phyloP scores from a whole-genome alignment of 2,797 vertebrate species.

The Anableps anableps region DNA sequence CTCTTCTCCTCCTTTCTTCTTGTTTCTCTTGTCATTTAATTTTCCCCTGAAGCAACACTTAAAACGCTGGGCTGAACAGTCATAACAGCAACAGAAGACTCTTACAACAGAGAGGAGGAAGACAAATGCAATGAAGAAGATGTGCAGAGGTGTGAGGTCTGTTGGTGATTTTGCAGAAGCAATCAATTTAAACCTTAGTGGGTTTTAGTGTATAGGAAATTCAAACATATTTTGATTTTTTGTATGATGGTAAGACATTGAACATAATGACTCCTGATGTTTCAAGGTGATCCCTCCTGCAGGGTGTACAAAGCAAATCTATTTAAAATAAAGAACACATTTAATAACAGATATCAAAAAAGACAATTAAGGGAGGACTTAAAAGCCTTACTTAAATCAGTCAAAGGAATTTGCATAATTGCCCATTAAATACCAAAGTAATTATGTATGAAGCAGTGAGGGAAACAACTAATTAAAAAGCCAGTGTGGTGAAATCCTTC shows the following conservation, averaged over 20 bases:
- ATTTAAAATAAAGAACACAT: conserved; percentile 42
- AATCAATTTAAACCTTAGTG: conserved; percentile 23
- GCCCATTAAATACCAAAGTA: conserved; percentile 71
- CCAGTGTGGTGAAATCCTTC: conserved; percentile 55
- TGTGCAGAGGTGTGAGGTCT: conserved; percentile 47
- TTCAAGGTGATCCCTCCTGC: conserved; percentile 15
- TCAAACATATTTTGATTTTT: conserved; percentile 22
- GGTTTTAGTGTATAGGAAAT: conserved; percentile 9
- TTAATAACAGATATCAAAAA: conserved; percentile 66
- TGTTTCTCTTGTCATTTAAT: conserved; percentile 39
- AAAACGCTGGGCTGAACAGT: conserved; percentile 47
- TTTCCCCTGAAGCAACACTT: conserved; percentile 44
- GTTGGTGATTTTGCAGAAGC: conserved; percentile 40
- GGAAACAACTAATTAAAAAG: conserved; percentile 77
- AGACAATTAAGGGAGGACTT: conserved; percentile 69
- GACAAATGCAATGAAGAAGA: conserved; percentile 39
- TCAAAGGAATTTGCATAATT: conserved; percentile 75
- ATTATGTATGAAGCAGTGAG: conserved; percentile 69
- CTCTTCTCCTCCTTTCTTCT: conserved; percentile 25
- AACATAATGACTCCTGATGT: conserved; percentile 19
- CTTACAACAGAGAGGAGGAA: conserved; percentile 50
- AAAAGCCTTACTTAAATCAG: conserved; percentile 66
- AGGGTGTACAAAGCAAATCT: conserved; percentile 17
- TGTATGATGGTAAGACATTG: neutral
- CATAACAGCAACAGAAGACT: conserved; percentile 38